Base-by-base conservation (phyloP, 2,888 invertebrate genomes). In the Cryptosula pallasiana region DNA sequence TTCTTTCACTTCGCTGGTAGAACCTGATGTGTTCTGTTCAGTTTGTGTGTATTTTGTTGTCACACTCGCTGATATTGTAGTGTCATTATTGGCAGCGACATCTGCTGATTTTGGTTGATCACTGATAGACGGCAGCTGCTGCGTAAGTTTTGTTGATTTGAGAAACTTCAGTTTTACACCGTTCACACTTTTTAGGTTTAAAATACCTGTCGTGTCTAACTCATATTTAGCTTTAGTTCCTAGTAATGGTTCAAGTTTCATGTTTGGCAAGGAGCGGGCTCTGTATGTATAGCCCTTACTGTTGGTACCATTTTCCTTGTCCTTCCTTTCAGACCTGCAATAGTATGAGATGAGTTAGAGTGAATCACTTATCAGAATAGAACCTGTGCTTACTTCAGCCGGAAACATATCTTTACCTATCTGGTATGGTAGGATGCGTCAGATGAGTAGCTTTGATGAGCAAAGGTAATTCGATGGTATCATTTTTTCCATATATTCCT, bases 231-330 rank as follows among this genome's bases (percentile, higher is more conserved):
- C 63, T 5, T 27, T 63, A 32, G 63, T 2, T 13, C 63, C 63
- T 13, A 63, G 63, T 32, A 63, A 63, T 25, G 63, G 63, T n/a
- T 63, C 63, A 5, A 63, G 27, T n/a, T 63, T 63, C 63, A 63
- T 63, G 63, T 63, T 63, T 5, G 63, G 63, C 9, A 63, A 32
- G 5, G 63, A 63, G 5, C 63, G 25, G 27, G 34, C 63, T 34
- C 32, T 63, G 9, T 20, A 9, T 63, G 63, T 27, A 63, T 34
- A 63, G 20, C 20, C 5, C n/a, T 25, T 25, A 13, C n/a, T 13
- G 32, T 63, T 27, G 9, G 13, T 63, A 16, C 23, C 16, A 3
- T n/a, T 55, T n/a, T 27, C 27, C 32, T n/a, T 63, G 13, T 20
- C 34, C 13, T 63, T 63, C 3, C 27, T 63, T 32, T 34, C 3